Evolutionary conservation across 2,797 vertebrate genomes (phyloP).

Genomic region (Ceyx erithaca): DNA sequence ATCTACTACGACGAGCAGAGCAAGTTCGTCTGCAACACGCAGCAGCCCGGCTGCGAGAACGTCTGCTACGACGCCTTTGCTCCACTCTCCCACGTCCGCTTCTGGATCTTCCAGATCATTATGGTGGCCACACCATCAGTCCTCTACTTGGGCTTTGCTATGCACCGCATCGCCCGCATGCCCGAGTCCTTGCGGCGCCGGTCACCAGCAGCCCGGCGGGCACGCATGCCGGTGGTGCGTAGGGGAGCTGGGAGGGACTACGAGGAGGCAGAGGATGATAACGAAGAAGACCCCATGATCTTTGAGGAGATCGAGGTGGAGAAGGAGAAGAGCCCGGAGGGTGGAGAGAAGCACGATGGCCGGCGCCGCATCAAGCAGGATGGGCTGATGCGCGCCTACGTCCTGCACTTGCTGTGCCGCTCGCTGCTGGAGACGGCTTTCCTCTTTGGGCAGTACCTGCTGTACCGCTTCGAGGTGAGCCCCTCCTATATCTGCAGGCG

Average conservation of each 20-base stretch:
- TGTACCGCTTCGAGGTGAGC: conserved; percentile 87
- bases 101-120: conserved; percentile 93
- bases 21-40: conserved; percentile 90
- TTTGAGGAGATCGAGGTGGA: conserved; percentile 85
- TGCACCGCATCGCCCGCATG: conserved; percentile 86
- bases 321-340: conserved; percentile 74
- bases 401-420: conserved; percentile 86
- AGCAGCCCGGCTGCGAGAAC: conserved; percentile 91
- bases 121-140: conserved; percentile 88
- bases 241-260: conserved; percentile 83
- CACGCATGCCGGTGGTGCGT: conserved; percentile 78
- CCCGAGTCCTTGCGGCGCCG: conserved; percentile 67
- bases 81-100: conserved; percentile 89
- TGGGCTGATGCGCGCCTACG: conserved; percentile 90
- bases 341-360: conserved; percentile 74
- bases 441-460: conserved; percentile 87
- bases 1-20: conserved; percentile 95
- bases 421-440: conserved; percentile 84
- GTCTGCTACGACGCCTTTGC: conserved; percentile 91
- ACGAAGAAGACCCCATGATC: conserved; percentile 91
- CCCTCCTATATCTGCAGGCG: conserved; percentile 86
- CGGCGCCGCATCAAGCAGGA: conserved; percentile 87
- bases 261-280: conserved; percentile 87
- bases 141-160: conserved; percentile 90
- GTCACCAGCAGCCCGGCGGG: background rate